Base-by-base conservation (phyloP, 1,140 invertebrate species). In the Grapholita molesta region DNA sequence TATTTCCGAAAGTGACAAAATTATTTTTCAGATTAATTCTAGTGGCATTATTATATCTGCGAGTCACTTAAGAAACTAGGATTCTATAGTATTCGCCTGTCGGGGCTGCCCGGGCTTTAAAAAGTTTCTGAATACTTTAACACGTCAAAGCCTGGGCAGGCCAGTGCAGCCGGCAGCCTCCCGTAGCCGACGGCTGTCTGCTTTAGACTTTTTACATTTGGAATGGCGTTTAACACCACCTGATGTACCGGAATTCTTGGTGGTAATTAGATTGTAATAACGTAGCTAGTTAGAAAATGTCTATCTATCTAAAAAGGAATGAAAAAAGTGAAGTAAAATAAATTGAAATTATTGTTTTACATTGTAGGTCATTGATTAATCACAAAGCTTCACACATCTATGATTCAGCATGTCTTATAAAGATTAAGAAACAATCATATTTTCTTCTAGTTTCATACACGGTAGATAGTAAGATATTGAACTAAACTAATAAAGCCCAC, bases 101-200 rank as follows among this genome's bases (percentile, higher is more conserved):
- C 42, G 15, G 18, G 42, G 1, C 18, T 48, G n/a, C 18, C 7
- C 42, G 18, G 15, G 42, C 42, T 1, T 48, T 42, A 42, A 48
- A 38, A 48, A 48, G 42, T 48, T 48, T 18, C n/a, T 48, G 42
- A 48, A 48, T 48, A 48, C 42, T 48, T 48, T 48, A 48, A 48
- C 6, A 21, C 42, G 1, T 48, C 42, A 48, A 48, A 48, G 42
- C 15, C 42, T 15, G 12, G 18, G 38, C 38, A 18, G n/a, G 38
- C 15, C n/a, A 42, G 18, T n/a, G 42, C 42, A 21, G 42, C n/a
- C 15, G 35, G 35, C 35, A 38, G 42, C 18, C 18, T 48, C 42
- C 15, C 42, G 5, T 48, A 18, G 18, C 42, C 18, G 42, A 18
- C 42, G 42, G 42, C 42, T 21, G 42, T 48, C 42, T 21, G 42